Conservation (phyloP, 2,888 invertebrate species). For the Aleiodes leptofemur region DNA sequence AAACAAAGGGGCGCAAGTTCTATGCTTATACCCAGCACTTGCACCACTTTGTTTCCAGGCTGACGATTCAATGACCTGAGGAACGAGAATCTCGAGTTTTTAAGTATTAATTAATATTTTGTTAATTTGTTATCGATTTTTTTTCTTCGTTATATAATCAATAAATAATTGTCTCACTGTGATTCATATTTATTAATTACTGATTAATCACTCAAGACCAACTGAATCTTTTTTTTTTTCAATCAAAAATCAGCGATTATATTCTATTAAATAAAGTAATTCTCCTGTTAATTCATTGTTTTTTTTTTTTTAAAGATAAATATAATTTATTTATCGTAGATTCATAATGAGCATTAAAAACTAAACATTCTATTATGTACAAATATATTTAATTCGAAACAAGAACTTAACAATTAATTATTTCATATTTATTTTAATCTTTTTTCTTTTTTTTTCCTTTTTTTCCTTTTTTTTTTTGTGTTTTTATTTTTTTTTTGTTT, state of each 20-base stretch:
- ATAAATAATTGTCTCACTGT: background rate
- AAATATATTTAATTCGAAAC: conserved; percentile 69
- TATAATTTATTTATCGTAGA: conserved; percentile 73
- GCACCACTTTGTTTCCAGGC: no score
- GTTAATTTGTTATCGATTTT: no score
- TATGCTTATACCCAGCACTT: no score
- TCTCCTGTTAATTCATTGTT: no score
- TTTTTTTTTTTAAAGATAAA: conserved; percentile 64
- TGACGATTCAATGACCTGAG: background rate
- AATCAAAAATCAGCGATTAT: background rate
- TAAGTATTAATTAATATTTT: no score
- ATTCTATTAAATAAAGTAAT: no score
- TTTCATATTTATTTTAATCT: conserved; percentile 52
- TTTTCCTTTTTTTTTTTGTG: conserved; percentile 49
- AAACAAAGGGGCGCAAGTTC: no score
- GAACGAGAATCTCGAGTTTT: conserved; percentile 4
- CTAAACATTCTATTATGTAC: conserved; percentile 70
- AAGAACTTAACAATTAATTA: conserved; percentile 61
- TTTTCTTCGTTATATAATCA: background rate
- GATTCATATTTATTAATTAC: conserved; percentile 6
- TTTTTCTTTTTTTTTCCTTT: no score
- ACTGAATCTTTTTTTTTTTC: conserved; percentile 10
- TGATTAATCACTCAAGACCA: background rate
- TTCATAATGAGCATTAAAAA: conserved; percentile 67
- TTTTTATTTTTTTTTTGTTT: conserved; percentile 31